Evolutionary conservation across 2,797 vertebrate genomes (phyloP).

Genomic region (Gallinago solitaria): DNA sequence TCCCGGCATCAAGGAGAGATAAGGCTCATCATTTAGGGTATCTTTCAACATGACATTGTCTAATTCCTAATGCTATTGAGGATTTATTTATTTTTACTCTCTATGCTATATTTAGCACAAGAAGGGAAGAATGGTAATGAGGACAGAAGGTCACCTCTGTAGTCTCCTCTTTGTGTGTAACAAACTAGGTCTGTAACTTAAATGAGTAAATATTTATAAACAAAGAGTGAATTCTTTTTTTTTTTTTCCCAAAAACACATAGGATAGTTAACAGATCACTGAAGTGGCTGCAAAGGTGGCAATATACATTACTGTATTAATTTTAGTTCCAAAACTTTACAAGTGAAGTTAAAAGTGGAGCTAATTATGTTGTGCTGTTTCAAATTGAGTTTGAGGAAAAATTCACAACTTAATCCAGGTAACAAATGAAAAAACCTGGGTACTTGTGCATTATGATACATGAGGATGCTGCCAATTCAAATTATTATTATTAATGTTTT

Average conservation of each 20-base stretch:
- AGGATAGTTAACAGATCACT: background rate
- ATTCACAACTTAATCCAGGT: background rate
- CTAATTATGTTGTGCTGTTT: rapidly evolving
- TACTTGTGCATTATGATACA: background rate
- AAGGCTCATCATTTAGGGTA: background rate
- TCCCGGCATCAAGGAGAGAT: background rate
- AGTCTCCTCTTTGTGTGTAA: background rate
- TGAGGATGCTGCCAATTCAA: background rate
- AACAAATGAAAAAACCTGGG: background rate
- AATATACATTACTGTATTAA: background rate
- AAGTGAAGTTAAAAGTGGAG: background rate
- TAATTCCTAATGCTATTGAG: constrained; percentile 53
- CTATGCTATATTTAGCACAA: constrained; percentile 46
- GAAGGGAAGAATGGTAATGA: constrained; percentile 30
- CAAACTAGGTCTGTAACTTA: background rate
- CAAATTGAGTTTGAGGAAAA: background rate
- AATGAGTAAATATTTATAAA: background rate
- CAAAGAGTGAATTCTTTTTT: background rate
- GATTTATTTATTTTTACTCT: constrained; percentile 64
- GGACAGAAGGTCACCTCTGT: background rate
- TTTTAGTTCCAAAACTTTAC: background rate
- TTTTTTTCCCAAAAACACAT: background rate
- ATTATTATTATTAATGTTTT: background rate
- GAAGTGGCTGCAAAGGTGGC: background rate
- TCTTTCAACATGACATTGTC: constrained; percentile 43